Evolutionary conservation across 2,113 vertebrate genomes (phyloP).

Genomic region (Eudyptes chrysolophus): DNA sequence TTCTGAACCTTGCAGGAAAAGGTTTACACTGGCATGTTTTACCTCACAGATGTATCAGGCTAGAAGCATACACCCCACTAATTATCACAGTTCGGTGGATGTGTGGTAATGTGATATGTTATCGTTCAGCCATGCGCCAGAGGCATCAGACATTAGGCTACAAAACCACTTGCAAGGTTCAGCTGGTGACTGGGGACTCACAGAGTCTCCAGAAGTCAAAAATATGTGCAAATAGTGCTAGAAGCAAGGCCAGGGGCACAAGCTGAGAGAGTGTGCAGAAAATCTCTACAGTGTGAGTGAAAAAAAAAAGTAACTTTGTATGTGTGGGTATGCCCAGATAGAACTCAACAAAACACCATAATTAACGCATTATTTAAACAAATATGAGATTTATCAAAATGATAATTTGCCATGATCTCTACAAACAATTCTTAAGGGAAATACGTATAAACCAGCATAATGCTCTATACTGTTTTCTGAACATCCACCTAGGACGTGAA

Average conservation of each 20-base stretch:
- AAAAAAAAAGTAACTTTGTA: neutral
- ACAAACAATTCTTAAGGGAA: neutral
- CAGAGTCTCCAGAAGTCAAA: neutral
- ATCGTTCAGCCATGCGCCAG: fast-evolving
- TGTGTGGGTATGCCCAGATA: neutral
- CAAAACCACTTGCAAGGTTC: neutral
- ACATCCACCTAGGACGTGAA: neutral
- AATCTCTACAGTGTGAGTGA: neutral
- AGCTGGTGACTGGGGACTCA: neutral
- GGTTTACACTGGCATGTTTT: neutral
- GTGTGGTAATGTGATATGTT: neutral
- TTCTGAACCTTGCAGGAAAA: neutral
- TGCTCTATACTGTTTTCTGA: neutral
- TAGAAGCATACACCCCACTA: neutral
- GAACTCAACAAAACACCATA: neutral
- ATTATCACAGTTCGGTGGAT: neutral
- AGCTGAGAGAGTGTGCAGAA: neutral
- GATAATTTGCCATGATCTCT: neutral
- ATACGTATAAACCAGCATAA: neutral
- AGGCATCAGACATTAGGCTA: neutral
- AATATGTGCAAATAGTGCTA: neutral
- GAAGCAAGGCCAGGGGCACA: neutral
- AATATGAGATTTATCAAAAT: neutral
- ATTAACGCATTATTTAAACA: neutral
- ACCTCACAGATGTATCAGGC: neutral